Evolutionary conservation across 1,140 invertebrate species (phyloP).

Genomic region (Zaprionus davidi): DNA sequence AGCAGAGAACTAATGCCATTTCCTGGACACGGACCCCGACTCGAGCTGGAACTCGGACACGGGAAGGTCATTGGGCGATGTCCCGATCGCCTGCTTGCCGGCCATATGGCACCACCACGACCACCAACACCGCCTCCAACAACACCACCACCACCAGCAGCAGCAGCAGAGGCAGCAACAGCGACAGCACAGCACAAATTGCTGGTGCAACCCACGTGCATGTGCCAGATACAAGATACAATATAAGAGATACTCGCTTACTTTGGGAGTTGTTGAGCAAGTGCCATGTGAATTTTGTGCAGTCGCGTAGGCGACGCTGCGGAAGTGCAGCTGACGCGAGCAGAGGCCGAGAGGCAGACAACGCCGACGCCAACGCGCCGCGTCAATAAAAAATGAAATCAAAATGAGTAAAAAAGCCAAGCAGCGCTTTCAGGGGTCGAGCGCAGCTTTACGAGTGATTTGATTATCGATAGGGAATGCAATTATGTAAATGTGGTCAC

Average conservation of each 20-base stretch:
- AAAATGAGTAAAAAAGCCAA: background rate
- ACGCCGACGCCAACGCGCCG: slow-evolving; percentile 49
- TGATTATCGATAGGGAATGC: slow-evolving; percentile 20
- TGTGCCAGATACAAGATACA: slow-evolving; percentile 27
- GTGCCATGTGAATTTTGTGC: slow-evolving; percentile 47
- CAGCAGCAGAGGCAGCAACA: background rate
- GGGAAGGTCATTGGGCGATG: slow-evolving; percentile 35
- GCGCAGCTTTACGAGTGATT: slow-evolving; percentile 23
- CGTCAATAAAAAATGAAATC: slow-evolving; percentile 10
- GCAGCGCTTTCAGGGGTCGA: background rate
- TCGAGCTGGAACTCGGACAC: slow-evolving; percentile 15
- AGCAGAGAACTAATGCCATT: slow-evolving; percentile 63
- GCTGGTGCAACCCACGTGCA: slow-evolving; percentile 67
- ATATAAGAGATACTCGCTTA: slow-evolving; percentile 24
- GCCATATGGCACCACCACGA: slow-evolving; percentile 59
- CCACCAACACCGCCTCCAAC: background rate
- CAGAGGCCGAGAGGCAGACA: background rate
- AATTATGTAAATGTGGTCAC: slow-evolving; percentile 51
- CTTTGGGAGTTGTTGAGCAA: slow-evolving; percentile 21
- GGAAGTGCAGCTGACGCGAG: slow-evolving; percentile 59
- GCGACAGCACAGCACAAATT: slow-evolving; percentile 9
- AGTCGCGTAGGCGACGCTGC: slow-evolving; percentile 45
- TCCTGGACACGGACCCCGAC: slow-evolving; percentile 47
- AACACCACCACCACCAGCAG: background rate
- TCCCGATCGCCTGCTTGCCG: slow-evolving; percentile 31